These are phyloP conservation scores for Chironomus tepperi DNA, from an alignment of 1,140 invertebrate genomes.

Conservation along the genomic window DNA sequence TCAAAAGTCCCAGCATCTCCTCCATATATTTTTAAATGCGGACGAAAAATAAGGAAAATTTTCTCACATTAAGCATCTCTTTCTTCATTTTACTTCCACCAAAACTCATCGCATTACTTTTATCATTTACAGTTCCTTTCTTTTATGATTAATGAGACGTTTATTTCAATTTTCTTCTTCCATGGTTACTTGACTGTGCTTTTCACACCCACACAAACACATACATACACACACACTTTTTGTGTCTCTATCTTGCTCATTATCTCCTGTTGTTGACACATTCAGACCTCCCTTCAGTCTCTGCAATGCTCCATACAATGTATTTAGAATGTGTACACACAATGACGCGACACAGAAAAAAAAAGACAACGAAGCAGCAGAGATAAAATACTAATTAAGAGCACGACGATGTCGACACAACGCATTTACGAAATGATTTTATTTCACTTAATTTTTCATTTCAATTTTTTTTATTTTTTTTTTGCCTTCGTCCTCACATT, in stretches of 20 bases:
- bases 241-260: too few species aligned
- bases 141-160: constrained; percentile 23
- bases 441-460: neutral
- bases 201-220: neutral
- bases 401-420: neutral
- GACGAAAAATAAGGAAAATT: neutral
- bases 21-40: too few species aligned
- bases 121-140: constrained; percentile 18
- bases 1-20: too few species aligned
- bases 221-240: neutral
- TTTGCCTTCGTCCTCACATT: too few species aligned
- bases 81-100: neutral
- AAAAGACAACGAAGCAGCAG: neutral
- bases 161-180: neutral
- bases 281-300: neutral
- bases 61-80: neutral
- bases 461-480: too few species aligned
- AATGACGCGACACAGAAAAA: neutral
- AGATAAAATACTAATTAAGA: constrained; percentile 24
- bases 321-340: neutral
- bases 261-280: neutral
- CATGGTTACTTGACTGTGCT: neutral
- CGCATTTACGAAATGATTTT: constrained; percentile 13
- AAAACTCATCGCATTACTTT: constrained; percentile 19
- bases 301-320: neutral